These are phyloP conservation scores for Ptilodon capucinus DNA, from an alignment of 2,888 invertebrate species.

Conservation along the genomic window DNA sequence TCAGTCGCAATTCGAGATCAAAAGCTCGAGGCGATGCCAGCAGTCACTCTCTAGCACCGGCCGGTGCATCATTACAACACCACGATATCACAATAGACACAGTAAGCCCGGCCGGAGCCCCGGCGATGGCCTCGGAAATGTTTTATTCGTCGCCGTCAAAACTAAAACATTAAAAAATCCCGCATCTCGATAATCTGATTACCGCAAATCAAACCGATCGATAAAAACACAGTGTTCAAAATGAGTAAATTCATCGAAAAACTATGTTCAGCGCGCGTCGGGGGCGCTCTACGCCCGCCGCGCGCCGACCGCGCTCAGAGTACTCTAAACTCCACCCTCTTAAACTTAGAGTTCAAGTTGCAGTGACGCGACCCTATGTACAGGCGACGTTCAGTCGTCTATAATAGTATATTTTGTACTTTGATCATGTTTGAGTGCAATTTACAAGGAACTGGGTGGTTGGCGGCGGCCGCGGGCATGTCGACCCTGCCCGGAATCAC, in stretches of 20 bases:
- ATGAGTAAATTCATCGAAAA: constrained; percentile 66
- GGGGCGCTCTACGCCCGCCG: constrained; percentile 4
- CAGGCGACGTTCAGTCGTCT: constrained; percentile 14
- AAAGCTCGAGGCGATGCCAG: constrained; percentile 46
- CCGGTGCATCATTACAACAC: constrained; percentile 35
- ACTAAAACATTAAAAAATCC: constrained; percentile 28
- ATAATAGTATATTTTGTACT: constrained; percentile 48
- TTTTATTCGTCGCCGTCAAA: constrained; percentile 29
- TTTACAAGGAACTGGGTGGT: constrained; percentile 32
- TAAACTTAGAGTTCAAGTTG: not conserved
- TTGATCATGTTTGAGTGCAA: constrained; percentile 42
- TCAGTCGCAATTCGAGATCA: constrained; percentile 72
- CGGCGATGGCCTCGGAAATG: constrained; percentile 47
- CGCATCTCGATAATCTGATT: constrained; percentile 25
- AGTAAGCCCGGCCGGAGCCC: constrained; percentile 43
- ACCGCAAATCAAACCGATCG: constrained; percentile 27
- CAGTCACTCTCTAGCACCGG: constrained; percentile 36
- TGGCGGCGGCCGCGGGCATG: constrained; percentile 9
- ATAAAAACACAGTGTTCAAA: constrained; percentile 42
- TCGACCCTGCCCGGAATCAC: too few species aligned
- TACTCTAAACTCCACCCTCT: not conserved
- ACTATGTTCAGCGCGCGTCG: constrained; percentile 39
- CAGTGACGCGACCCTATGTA: constrained; percentile 8
- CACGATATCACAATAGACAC: constrained; percentile 51
- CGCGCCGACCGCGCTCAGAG: not conserved